Conservation (phyloP, 2,797 vertebrate species). For the Lycodopsis pacificus region DNA sequence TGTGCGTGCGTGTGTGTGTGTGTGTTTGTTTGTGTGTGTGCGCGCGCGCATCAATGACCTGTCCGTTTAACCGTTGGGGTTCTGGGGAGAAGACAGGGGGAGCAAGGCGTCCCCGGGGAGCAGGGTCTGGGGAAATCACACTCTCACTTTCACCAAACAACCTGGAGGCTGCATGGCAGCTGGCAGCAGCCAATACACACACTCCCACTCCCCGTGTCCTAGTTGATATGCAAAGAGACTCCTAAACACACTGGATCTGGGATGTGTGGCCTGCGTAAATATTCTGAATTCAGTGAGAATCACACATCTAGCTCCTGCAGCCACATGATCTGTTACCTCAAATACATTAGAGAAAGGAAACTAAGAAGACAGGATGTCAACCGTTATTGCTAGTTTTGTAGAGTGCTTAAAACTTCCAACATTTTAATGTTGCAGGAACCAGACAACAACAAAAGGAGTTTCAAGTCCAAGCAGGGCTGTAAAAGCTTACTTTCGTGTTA, state of each 20-base stretch:
- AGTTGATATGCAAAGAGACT: constrained; percentile 78
- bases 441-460: constrained; percentile 48
- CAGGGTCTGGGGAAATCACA: constrained; percentile 83
- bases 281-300: constrained; percentile 46
- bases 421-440: constrained; percentile 41
- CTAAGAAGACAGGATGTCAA: constrained; percentile 1
- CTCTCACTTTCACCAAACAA: constrained; percentile 81
- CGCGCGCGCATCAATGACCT: constrained; percentile 70
- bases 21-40: constrained; percentile 25
- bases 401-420: constrained; percentile 24
- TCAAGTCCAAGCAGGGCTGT: constrained; percentile 41
- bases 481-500: constrained; percentile 65
- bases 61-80: constrained; percentile 80
- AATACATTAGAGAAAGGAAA: not conserved
- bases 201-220: constrained; percentile 69
- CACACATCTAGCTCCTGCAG: constrained; percentile 17
- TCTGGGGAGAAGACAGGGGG: constrained; percentile 77
- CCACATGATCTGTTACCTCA: constrained; percentile 25
- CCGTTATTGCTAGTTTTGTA: constrained; percentile 26
- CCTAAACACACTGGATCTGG: constrained; percentile 58
- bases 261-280: constrained; percentile 46
- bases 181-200: constrained; percentile 72
- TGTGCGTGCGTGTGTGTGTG: constrained; percentile 5
- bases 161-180: constrained; percentile 73
- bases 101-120: constrained; percentile 72